Conservation (phyloP, 2,113 vertebrate species). For the Malurus melanocephalus region DNA sequence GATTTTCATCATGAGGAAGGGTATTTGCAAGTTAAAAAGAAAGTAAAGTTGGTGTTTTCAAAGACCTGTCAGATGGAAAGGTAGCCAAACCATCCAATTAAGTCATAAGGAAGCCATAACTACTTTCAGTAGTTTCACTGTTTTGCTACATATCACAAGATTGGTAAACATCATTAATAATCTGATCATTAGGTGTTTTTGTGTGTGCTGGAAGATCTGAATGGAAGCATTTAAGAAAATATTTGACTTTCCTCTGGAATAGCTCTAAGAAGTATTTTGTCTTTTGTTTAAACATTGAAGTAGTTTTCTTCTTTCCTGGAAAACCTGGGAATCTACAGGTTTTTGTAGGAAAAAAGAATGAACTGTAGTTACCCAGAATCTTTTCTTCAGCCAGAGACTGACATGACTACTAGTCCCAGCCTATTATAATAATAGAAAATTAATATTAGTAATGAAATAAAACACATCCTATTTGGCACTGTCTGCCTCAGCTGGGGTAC, state of each 20-base stretch:
- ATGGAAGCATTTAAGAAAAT: not conserved
- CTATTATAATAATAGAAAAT: not conserved
- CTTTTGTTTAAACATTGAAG: not conserved
- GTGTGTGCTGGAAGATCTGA: not conserved
- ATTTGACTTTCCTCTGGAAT: not conserved
- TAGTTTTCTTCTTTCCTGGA: not conserved
- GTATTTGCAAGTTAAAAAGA: not conserved
- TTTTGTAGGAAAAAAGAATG: not conserved
- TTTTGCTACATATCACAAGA: not conserved
- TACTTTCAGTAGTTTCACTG: not conserved
- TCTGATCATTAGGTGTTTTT: not conserved
- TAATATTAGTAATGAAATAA: not conserved
- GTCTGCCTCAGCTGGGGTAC: not conserved
- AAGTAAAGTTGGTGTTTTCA: not conserved
- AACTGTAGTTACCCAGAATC: not conserved
- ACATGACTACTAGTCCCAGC: not conserved
- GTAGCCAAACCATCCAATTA: not conserved
- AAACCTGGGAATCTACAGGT: not conserved
- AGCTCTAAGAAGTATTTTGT: not conserved
- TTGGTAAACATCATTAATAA: not conserved
- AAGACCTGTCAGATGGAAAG: not conserved
- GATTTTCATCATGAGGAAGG: not conserved
- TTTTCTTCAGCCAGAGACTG: not conserved
- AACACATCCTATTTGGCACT: not conserved
- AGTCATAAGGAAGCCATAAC: not conserved